Evolutionary conservation across 1,140 invertebrate genomes (phyloP), one percentile per base, ranked within the genome.

Genomic region (Reticulitermes speratus): DNA sequence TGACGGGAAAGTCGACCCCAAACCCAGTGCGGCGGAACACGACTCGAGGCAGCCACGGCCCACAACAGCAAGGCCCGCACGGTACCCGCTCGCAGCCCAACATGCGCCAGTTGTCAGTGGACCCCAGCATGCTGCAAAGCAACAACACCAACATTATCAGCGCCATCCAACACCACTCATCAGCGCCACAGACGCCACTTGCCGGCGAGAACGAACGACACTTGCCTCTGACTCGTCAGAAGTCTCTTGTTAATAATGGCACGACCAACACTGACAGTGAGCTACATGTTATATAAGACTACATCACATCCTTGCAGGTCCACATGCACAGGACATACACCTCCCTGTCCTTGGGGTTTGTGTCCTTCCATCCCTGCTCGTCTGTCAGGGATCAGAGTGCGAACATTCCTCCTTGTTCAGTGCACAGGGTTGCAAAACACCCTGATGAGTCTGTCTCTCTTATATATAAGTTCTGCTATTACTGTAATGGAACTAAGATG

Each of bases 21-120:
- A 91, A 92, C 89, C 92, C 91, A 30, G 90, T 92, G 23, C 88
- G 92, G 9, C 89, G 92, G 32, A 93, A 93, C 87, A 93, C 92
- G 19, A 93, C 92, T 8, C 89, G 92, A 55, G 91, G 91, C 8
- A 23, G 82, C 44, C 32, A 59, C 45, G 25, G 30, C 45, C 59
- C 65, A 12, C 59, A 86, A 2, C 45, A 21, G 7, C 85, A 44
- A 6, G 48, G 45, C 38, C 81, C 81, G 59, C 44, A 25, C 55
- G 38, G 44, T 88, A 87, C 19, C 21, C 89, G 89, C 83, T 90
- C 90, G 16, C 90, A 91, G 86, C 90, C 90, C 23, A 91, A 90
- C 84, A 90, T 90, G 90, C 87, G 90, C n/a, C 90, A 90, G 84
- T 82, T 91, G 6, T 83, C 75, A 8, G 86, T 85, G 38, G 85